Conservation (phyloP, 2,888 invertebrate species). For the Acleris sparsana region DNA sequence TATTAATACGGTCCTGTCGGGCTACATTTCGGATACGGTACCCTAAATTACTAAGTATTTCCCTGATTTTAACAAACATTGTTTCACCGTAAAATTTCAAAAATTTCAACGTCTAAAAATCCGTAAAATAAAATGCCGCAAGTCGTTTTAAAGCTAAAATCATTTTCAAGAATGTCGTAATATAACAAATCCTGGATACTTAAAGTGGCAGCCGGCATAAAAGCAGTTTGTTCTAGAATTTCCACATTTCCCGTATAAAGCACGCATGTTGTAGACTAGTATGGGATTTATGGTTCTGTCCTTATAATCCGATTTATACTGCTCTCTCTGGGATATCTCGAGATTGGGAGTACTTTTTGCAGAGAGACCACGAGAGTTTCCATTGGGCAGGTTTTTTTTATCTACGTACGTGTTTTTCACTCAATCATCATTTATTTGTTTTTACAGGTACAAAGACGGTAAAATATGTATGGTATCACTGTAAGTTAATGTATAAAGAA, state of each 20-base stretch:
- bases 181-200: conserved; percentile 8
- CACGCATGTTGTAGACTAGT: conserved; percentile 31
- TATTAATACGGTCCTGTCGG: too few relatives aligned
- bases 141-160: not conserved
- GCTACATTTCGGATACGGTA: too few relatives aligned
- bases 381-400: not conserved
- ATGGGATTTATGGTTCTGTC: conserved; percentile 34
- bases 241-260: conserved; percentile 15
- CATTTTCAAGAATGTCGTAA: not conserved
- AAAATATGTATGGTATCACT: too few relatives aligned
- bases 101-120: too few relatives aligned
- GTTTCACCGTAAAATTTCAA: too few relatives aligned
- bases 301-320: conserved; percentile 36
- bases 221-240: conserved; percentile 13
- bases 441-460: too few relatives aligned
- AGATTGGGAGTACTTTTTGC: conserved; percentile 23
- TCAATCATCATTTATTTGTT: too few relatives aligned
- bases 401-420: too few relatives aligned
- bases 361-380: conserved; percentile 1
- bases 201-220: conserved; percentile 11
- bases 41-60: too few relatives aligned
- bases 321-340: conserved; percentile 29
- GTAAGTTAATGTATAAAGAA: too few relatives aligned
- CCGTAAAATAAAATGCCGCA: too few relatives aligned
- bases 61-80: too few relatives aligned